Evolutionary conservation across 2,888 invertebrate genomes (phyloP).

Genomic region (Thereva unica): DNA sequence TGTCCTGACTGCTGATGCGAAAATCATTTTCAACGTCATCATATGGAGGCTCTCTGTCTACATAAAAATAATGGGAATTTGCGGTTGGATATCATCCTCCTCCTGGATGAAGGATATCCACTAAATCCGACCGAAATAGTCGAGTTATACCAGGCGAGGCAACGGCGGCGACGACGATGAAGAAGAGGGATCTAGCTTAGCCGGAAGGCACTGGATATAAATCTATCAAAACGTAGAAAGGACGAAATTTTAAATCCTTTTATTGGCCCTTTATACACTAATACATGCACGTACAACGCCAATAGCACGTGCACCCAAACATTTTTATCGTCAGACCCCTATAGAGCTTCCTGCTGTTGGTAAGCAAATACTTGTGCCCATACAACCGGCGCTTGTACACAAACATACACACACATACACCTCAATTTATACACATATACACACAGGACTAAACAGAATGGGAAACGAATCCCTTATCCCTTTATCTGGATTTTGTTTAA

Average conservation of each 20-base stretch:
- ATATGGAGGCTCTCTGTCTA: slow-evolving; percentile 25
- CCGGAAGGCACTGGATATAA: slow-evolving; percentile 35
- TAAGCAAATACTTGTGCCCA: slow-evolving; percentile 28
- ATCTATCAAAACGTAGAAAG: slow-evolving; percentile 37
- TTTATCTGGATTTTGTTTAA: slow-evolving; percentile 60
- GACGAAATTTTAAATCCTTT: slow-evolving; percentile 41
- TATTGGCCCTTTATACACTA: slow-evolving; percentile 35
- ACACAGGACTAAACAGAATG: slow-evolving; percentile 23
- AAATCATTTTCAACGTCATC: slow-evolving; percentile 23
- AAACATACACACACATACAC: not conserved
- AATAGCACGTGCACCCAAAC: slow-evolving; percentile 25
- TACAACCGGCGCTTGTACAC: slow-evolving; percentile 3
- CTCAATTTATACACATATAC: not conserved
- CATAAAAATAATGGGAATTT: slow-evolving; percentile 31
- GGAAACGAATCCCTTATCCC: slow-evolving; percentile 55
- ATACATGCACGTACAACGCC: not conserved
- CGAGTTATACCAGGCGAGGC: not conserved
- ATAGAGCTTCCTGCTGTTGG: slow-evolving; percentile 8
- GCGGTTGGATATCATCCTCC: slow-evolving; percentile 34
- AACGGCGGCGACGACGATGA: too few species aligned
- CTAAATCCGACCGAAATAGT: slow-evolving; percentile 26
- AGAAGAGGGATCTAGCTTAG: slow-evolving; percentile 9
- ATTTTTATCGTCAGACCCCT: slow-evolving; percentile 13
- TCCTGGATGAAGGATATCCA: slow-evolving; percentile 29
- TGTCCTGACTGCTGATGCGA: slow-evolving; percentile 8